Conservation (phyloP, 2,797 vertebrate species). For the Neosalanx taihuensis region DNA sequence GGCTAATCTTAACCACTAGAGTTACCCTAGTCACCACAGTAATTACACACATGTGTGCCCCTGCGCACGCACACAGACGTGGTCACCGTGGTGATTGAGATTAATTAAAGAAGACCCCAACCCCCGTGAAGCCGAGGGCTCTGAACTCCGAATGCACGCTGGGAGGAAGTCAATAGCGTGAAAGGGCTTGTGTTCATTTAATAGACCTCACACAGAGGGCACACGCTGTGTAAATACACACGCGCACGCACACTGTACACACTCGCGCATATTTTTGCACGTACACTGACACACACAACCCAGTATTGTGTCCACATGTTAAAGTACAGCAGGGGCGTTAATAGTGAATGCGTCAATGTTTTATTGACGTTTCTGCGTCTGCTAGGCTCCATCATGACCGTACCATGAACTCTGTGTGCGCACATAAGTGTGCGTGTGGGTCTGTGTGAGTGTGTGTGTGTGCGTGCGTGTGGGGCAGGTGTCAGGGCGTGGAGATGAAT, state of each 20-base stretch:
- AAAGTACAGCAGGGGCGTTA: neutral
- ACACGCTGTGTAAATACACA: neutral
- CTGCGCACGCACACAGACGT: slow-evolving; percentile 36
- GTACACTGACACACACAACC: neutral
- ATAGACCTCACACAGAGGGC: neutral
- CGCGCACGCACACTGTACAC: neutral
- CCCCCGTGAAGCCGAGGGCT: neutral
- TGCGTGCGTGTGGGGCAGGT: slow-evolving; percentile 10
- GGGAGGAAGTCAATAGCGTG: slow-evolving; percentile 1
- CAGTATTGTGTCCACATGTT: neutral
- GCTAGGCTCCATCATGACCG: neutral
- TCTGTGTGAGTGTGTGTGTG: slow-evolving; percentile 1
- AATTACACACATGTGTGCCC: slow-evolving; percentile 27
- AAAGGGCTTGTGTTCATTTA: neutral
- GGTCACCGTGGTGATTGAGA: slow-evolving; percentile 21
- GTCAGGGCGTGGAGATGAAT: slow-evolving; percentile 33
- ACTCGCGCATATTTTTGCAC: neutral
- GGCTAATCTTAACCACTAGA: neutral
- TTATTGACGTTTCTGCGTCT: neutral
- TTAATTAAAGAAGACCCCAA: slow-evolving; percentile 7
- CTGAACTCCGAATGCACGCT: neutral
- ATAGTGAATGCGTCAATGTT: neutral
- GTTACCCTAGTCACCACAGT: neutral
- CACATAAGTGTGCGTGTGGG: slow-evolving; percentile 22
- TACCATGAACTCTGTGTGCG: slow-evolving; percentile 37